Conservation (phyloP, 1,140 invertebrate species). For the Cydia fagiglandana region DNA sequence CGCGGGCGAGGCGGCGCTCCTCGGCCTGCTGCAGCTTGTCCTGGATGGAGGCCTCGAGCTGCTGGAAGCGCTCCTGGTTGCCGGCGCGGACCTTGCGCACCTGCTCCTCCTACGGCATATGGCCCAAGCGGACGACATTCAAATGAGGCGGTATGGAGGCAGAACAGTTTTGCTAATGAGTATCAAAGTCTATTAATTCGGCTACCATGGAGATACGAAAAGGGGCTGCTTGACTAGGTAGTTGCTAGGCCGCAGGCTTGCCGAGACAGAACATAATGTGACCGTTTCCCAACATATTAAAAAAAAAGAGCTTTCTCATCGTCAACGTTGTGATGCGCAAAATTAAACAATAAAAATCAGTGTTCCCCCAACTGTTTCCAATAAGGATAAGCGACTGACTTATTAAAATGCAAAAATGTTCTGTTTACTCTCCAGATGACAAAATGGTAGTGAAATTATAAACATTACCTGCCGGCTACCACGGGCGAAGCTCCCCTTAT, state of each 20-base stretch:
- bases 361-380: too few species aligned
- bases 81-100: slow-evolving; percentile 83
- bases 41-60: slow-evolving; percentile 84
- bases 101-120: slow-evolving; percentile 83
- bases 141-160: background rate
- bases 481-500: background rate
- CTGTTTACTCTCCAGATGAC: slow-evolving; percentile 12
- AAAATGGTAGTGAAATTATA: background rate
- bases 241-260: too few species aligned
- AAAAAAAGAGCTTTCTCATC: too few species aligned
- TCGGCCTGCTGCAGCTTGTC: slow-evolving; percentile 86
- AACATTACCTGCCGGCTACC: background rate
- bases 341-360: too few species aligned
- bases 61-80: slow-evolving; percentile 83
- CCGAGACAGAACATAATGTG: too few species aligned
- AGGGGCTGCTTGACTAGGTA: too few species aligned
- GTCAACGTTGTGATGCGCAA: background rate
- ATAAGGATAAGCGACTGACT: background rate
- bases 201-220: too few species aligned
- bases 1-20: slow-evolving; percentile 83
- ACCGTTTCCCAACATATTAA: too few species aligned
- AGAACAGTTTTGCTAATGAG: too few species aligned
- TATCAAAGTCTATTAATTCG: too few species aligned
- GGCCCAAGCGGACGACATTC: slow-evolving; percentile 9
- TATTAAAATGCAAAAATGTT: background rate